Evolutionary conservation across 2,888 invertebrate genomes (phyloP).

Genomic region (Pristionchus japonicus): DNA sequence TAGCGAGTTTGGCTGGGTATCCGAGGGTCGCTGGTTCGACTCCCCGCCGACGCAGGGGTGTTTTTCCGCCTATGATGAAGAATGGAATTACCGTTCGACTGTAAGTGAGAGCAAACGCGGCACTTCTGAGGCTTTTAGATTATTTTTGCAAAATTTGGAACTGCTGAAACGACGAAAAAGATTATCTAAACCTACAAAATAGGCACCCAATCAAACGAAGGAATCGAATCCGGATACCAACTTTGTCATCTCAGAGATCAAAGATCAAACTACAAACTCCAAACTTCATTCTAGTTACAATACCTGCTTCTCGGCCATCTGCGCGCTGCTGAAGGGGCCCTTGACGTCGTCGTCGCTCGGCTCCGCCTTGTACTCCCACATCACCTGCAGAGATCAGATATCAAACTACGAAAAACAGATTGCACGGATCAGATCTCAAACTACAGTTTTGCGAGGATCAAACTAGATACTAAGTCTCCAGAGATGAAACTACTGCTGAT

Average conservation of each 20-base stretch:
- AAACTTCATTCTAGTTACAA: background rate
- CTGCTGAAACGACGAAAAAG: background rate
- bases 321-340: constrained; percentile 57
- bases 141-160: background rate
- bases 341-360: constrained; percentile 53
- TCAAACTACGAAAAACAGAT: background rate
- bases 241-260: background rate
- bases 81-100: constrained; percentile 45
- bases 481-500: background rate
- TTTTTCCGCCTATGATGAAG: constrained; percentile 9
- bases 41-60: background rate
- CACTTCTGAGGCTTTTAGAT: background rate
- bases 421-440: background rate
- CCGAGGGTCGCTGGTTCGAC: background rate
- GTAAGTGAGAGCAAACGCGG: constrained; percentile 28
- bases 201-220: too few species aligned
- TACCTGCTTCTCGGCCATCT: constrained; percentile 56
- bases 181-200: background rate
- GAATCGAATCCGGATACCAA: too few species aligned
- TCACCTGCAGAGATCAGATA: constrained; percentile 47
- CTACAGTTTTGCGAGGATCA: background rate
- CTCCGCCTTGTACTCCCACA: constrained; percentile 66
- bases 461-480: too few species aligned
- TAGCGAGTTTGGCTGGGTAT: background rate
- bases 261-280: background rate